phyloP scores from a whole-genome alignment of 2,888 invertebrate species.

The Ceratothoa steindachneri region DNA sequence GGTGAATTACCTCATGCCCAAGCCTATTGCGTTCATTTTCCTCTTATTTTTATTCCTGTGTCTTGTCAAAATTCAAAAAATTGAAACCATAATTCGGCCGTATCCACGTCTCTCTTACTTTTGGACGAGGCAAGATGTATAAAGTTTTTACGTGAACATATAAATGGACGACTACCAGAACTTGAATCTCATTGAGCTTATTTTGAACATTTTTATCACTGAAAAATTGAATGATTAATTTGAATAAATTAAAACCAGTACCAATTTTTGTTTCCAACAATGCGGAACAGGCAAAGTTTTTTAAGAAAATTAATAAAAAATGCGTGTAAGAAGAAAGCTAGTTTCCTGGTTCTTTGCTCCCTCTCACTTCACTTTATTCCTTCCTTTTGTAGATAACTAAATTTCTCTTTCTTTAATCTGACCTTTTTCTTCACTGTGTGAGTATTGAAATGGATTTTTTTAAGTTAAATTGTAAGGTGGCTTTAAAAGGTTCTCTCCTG shows the following conservation, averaged over 20 bases:
- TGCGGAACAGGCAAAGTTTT: too few species aligned
- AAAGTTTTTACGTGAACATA: too few species aligned
- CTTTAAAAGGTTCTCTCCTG: neutral
- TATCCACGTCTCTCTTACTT: neutral
- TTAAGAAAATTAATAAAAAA: too few species aligned
- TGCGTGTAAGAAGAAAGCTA: neutral
- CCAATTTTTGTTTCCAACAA: too few species aligned
- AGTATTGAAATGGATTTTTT: neutral
- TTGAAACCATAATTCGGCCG: neutral
- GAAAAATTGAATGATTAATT: too few species aligned
- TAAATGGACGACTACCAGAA: too few species aligned
- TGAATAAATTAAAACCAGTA: too few species aligned
- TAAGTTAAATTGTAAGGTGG: neutral
- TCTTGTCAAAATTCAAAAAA: neutral
- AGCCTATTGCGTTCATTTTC: neutral
- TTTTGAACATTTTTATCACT: too few species aligned
- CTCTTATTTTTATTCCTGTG: neutral
- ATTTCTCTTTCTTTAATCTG: neutral
- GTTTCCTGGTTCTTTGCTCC: neutral
- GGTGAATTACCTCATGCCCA: neutral
- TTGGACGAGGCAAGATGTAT: slow-evolving; percentile 7
- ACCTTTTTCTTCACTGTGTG: neutral
- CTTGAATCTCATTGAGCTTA: too few species aligned
- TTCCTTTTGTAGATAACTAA: neutral
- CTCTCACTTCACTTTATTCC: neutral